Evolutionary conservation across 2,113 vertebrate genomes (phyloP), one percentile per base, ranked within the genome.

Genomic region (Nothobranchius furzeri): DNA sequence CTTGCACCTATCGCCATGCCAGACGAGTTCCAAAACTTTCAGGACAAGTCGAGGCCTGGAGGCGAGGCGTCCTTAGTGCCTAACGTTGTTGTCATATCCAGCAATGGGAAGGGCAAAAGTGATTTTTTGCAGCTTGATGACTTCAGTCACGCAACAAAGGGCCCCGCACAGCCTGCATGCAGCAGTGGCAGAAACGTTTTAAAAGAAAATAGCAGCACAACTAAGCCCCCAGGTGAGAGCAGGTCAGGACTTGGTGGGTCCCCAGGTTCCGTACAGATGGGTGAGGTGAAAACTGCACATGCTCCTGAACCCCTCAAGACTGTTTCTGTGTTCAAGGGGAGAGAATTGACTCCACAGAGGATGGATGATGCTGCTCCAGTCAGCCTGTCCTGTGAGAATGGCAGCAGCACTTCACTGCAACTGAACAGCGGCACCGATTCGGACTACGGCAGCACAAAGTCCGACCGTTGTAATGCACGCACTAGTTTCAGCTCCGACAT

Each of bases 1-100:
- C 17, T 9, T 58, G 17, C 24, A 30, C 49, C 17, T 52, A 59
- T 70, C 68, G 70, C 51, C 2, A 88, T 86, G 86, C 73, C 81
- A 40, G 81, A 77, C 6, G 24, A 79, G 62, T 68, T 78, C 5
- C 53, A n/a, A 13, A 49, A 35, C 51, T 12, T 52, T 17, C 56
- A 30, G 52, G 60, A 52, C 6, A 49, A 30, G 4, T 43, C 17
- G n/a, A 47, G 4, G 35, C 17, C 58, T 6, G 59, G 45, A 50
- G 59, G 9, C 37, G 72, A 63, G 25, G 25, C 13, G 49, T 20
- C 62, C 14, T 50, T 66, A 1, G 49, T 64, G 24, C 84, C 84
- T 0, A 60, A 85, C 40, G 35, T 55, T 17, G 30, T 43, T 40
- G 63, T 70, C 0, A 0, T 42, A 42, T 54, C 59, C 15, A 47